Base-by-base conservation (phyloP, 1,140 invertebrate species). In the Drosophila busckii region DNA sequence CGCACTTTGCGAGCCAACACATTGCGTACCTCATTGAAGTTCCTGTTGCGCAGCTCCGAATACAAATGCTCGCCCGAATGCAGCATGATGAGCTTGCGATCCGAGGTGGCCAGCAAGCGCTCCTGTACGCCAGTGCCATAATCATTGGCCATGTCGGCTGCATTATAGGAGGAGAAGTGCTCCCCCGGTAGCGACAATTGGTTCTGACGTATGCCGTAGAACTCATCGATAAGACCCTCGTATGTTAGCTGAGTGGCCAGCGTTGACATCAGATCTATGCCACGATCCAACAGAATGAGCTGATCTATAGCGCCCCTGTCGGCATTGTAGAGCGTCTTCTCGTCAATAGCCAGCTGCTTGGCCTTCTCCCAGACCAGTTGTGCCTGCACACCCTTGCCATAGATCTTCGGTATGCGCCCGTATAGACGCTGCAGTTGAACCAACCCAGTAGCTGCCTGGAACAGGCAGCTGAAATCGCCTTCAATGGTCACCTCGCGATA, bases 181-280 rank as follows among this genome's bases (percentile, higher is more conserved):
- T 95, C 92, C 0, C 93, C 92, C 19, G 97, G 96, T 60, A 98
- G 90, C 54, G 93, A 92, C 0, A 95, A 94, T 48, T 93, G 94
- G 37, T 92, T 88, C 50, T 88, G 89, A 38, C 90, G 90, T 34
- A 92, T 91, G 13, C 89, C 89, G 55, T 87, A 91, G 25, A 90
- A 82, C 61, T 91, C 90, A 67, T 91, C 98, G 67, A 99, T 96
- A 6, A 99, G 89, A 9, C 97, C 98, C 89, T 99, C 97, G 86
- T 99, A 99, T 0, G 97, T 99, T 9, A 99, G 90, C 78, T 99
- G 98, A 0, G 96, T 98, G 1, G 96, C 92, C 55, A 99, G 88
- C 2, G 97, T 95, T 20, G 96, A 96, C 3, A 99, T 90, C 37
- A 98, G 91, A 90, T 99, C 98, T 8, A 98, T 91, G 38, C 92